Base-by-base conservation (phyloP, 2,113 vertebrate genomes). In the Bathybates hornii region DNA sequence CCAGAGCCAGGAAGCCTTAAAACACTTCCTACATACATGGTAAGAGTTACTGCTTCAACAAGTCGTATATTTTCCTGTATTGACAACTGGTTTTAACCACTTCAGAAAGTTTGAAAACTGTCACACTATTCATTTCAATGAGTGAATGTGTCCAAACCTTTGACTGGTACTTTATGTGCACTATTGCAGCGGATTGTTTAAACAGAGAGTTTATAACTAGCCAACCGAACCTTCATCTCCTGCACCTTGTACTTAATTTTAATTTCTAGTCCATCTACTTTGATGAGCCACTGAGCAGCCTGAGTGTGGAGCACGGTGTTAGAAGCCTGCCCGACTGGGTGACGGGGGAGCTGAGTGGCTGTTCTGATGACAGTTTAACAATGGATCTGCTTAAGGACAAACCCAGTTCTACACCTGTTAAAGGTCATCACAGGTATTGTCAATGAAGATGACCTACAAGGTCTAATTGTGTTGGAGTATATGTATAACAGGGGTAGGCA, bases 11-110 rank as follows among this genome's bases (percentile, higher is more conserved):
- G 99, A 19, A 93, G 24, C 3, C 96, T 99, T 56, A 97, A 96
- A 91, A 94, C 95, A 6, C 92, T 99, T 8, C 98, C 98, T 19
- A 95, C 97, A 0, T 99, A 99, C 89, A 97, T 99, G 98, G 98
- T 98, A 94, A 82, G 93, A 73, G 34, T 45, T 7, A 29, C 24
- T n/a, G 8, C 27, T 52, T 53, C 6, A 61, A 36, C 7, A 21
- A 16, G 32, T 29, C 0, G 3, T 8, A 34, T 48, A 21, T n/a
- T 59, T 17, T 83, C 6, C 17, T 41, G 5, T 56, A 3, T 8
- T 50, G 6, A 32, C 12, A 27, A 19, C 3, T 21, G 4, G 4
- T 41, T 59, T 53, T 7, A 32, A 34, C 10, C 50, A 21, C 21
- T 45, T 83, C 38, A 71, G 12, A 24, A 71, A 24, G n/a, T 71